These are phyloP conservation scores for Semaprochilodus insignis DNA, from an alignment of 2,797 vertebrate genomes.

Conservation along the genomic window DNA sequence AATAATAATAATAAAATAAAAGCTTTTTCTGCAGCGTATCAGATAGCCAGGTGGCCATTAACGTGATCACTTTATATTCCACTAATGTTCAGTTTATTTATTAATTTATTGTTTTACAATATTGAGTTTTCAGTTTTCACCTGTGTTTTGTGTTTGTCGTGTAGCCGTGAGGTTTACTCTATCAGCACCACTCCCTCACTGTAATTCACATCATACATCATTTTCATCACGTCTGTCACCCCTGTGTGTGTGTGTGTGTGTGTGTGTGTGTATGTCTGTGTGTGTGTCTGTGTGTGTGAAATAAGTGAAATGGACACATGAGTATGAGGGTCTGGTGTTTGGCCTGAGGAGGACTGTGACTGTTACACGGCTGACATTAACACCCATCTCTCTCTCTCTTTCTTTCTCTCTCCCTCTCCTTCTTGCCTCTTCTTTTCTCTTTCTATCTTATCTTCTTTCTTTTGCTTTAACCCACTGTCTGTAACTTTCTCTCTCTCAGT, in stretches of 20 bases:
- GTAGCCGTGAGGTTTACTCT: conserved; percentile 1
- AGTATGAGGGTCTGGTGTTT: conserved; percentile 56
- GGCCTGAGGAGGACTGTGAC: conserved; percentile 55
- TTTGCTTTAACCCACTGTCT: too few species aligned
- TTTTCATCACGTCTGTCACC: conserved; percentile 51
- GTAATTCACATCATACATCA: conserved; percentile 55
- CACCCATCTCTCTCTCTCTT: conserved; percentile 19
- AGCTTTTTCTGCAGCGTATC: too few species aligned
- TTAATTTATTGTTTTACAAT: background rate
- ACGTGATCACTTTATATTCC: too few species aligned
- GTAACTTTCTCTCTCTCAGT: too few species aligned
- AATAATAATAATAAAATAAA: too few species aligned
- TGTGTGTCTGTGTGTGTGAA: conserved; percentile 2
- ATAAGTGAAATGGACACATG: conserved; percentile 56
- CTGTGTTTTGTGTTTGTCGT: background rate
- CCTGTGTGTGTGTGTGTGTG: conserved; percentile 50
- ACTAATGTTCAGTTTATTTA: too few species aligned
- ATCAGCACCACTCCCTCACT: conserved; percentile 27
- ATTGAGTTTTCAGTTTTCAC: background rate
- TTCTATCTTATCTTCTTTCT: too few species aligned
- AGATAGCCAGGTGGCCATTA: too few species aligned
- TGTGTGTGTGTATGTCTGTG: conserved; percentile 35
- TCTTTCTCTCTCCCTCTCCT: background rate
- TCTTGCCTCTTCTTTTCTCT: too few species aligned
- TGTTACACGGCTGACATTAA: conserved; percentile 45